phyloP scores from a whole-genome alignment of 1,140 invertebrate species.

The Drosophila jambulina region DNA sequence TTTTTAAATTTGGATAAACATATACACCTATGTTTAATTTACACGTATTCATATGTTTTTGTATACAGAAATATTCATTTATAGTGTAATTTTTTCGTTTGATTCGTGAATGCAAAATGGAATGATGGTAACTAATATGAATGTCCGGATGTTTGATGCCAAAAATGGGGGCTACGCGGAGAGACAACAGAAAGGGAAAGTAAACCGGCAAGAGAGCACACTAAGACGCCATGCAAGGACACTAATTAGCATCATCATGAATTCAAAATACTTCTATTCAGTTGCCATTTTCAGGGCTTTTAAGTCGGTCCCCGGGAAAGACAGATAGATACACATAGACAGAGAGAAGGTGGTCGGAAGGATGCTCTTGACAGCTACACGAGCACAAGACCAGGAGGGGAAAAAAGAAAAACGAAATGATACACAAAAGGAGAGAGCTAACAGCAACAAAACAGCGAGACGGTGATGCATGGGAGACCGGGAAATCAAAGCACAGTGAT shows the following conservation, averaged over 20 bases:
- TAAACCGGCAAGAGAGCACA: slow-evolving; percentile 24
- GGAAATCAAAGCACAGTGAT: slow-evolving; percentile 27
- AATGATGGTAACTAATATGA: slow-evolving; percentile 42
- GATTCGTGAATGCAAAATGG: slow-evolving; percentile 55
- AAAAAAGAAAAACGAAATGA: slow-evolving; percentile 4
- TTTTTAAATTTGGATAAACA: neutral
- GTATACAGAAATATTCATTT: slow-evolving; percentile 35
- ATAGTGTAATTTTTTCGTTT: slow-evolving; percentile 45
- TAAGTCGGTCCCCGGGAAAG: neutral
- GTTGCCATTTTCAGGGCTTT: slow-evolving; percentile 16
- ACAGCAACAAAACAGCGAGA: slow-evolving; percentile 71
- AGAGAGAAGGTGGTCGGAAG: slow-evolving; percentile 9
- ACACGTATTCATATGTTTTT: slow-evolving; percentile 62
- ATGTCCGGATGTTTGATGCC: slow-evolving; percentile 51
- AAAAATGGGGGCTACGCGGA: slow-evolving; percentile 19
- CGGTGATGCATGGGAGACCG: slow-evolving; percentile 10
- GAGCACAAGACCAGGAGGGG: slow-evolving; percentile 24
- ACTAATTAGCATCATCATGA: slow-evolving; percentile 28
- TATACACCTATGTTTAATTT: slow-evolving; percentile 62
- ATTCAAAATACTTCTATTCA: slow-evolving; percentile 17
- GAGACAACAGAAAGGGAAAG: slow-evolving; percentile 20
- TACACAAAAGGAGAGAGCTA: slow-evolving; percentile 51
- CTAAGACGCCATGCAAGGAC: slow-evolving; percentile 38
- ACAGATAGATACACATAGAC: slow-evolving; percentile 11
- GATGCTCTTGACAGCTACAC: slow-evolving; percentile 30